These are phyloP conservation scores for Pteropus alecto DNA, from an alignment of 2,113 vertebrate species.

Conservation along the genomic window DNA sequence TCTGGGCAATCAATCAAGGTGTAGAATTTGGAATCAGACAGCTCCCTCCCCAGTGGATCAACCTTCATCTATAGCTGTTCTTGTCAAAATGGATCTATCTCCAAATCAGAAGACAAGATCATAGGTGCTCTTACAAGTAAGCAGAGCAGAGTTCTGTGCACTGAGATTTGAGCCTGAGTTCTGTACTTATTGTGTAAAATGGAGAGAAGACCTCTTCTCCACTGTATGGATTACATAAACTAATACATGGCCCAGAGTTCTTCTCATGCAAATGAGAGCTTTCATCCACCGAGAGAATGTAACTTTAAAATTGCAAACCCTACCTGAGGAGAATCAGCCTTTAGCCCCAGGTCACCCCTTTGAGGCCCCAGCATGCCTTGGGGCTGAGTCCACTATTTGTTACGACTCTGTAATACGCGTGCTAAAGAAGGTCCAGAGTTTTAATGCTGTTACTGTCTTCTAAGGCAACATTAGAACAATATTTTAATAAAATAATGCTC, in stretches of 20 bases:
- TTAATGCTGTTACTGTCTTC: neutral
- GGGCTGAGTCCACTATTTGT: neutral
- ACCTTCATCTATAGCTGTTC: neutral
- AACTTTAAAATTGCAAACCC: neutral
- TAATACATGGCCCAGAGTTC: neutral
- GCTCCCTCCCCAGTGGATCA: neutral
- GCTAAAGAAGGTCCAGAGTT: neutral
- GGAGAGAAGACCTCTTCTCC: neutral
- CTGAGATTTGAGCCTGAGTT: neutral
- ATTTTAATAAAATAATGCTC: neutral
- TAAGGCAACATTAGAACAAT: neutral
- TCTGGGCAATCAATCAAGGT: neutral
- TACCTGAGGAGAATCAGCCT: neutral
- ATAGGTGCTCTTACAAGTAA: neutral
- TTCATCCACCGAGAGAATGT: neutral
- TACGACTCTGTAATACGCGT: neutral
- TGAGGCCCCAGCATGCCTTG: neutral
- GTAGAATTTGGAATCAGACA: neutral
- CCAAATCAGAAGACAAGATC: neutral
- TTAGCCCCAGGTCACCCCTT: neutral
- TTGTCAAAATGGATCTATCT: neutral
- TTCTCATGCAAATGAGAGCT: neutral
- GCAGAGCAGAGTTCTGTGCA: no score
- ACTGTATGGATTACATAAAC: neutral
- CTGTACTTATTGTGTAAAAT: neutral